Percentiles rank a stretch among this genome's conserved stretches.
These are phyloP conservation scores for Panurus biarmicus DNA, from an alignment of 2,113 vertebrate genomes.

Conservation along the genomic window DNA sequence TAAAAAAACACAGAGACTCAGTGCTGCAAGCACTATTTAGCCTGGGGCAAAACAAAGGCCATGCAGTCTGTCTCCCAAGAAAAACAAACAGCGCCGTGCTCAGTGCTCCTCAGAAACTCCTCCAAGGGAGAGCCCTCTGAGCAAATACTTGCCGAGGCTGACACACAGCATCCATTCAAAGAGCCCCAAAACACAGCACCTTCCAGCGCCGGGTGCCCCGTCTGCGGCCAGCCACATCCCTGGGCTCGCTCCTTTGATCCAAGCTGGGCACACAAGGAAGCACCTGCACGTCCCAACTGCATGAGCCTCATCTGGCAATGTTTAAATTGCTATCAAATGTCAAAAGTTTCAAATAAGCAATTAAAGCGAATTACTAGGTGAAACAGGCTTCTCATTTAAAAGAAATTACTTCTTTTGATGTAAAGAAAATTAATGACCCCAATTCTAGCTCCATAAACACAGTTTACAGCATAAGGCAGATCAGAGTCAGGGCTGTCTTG, in stretches of 20 bases:
- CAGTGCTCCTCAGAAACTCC: background rate
- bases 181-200: background rate
- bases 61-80: background rate
- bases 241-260: background rate
- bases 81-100: background rate
- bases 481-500: background rate
- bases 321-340: slow-evolving; percentile 59
- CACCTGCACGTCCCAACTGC: slow-evolving; percentile 9
- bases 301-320: slow-evolving; percentile 15
- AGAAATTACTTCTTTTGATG: slow-evolving; percentile 54
- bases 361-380: slow-evolving; percentile 51
- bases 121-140: background rate
- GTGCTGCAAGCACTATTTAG: background rate
- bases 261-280: background rate
- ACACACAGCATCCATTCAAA: background rate
- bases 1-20: background rate
- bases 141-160: background rate
- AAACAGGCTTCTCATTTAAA: slow-evolving; percentile 52
- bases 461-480: slow-evolving; percentile 20
- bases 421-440: slow-evolving; percentile 59
- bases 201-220: fast-evolving
- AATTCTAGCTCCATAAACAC: slow-evolving; percentile 42
- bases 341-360: slow-evolving; percentile 55
- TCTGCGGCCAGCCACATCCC: background rate
- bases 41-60: background rate